Evolutionary conservation across 2,113 vertebrate genomes (phyloP).

Genomic region (Uria aalge): DNA sequence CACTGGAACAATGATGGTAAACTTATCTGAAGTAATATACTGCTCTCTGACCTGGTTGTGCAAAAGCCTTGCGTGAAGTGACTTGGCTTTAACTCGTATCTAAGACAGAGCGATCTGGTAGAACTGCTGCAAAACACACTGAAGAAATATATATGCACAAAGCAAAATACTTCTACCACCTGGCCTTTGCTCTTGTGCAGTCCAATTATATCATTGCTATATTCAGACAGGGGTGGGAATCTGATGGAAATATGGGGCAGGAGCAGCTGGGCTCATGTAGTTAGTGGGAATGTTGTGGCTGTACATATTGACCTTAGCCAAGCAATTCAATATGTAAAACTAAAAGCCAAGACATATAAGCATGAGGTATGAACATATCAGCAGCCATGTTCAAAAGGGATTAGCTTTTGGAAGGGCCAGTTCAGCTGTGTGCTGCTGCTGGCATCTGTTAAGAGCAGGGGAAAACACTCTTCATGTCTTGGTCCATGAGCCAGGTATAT

Average conservation of each 20-base stretch:
- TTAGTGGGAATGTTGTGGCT: slow-evolving; percentile 17
- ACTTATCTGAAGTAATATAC: background rate
- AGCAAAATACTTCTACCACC: background rate
- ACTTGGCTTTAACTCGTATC: background rate
- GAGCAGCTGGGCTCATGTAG: slow-evolving; percentile 37
- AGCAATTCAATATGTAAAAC: slow-evolving; percentile 53
- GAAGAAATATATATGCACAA: background rate
- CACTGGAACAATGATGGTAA: background rate
- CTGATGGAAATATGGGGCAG: slow-evolving; percentile 10
- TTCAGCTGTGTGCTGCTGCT: slow-evolving; percentile 46
- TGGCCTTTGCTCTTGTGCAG: background rate
- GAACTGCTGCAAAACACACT: background rate
- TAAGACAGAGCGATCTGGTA: background rate
- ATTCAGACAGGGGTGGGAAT: background rate
- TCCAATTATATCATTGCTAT: background rate
- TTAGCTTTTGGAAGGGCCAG: slow-evolving; percentile 37
- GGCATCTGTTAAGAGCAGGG: slow-evolving; percentile 47
- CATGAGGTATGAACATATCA: slow-evolving; percentile 39
- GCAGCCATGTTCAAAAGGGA: slow-evolving; percentile 37
- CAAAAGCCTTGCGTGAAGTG: background rate
- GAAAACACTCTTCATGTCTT: slow-evolving; percentile 49
- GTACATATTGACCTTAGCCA: slow-evolving; percentile 27
- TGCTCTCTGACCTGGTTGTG: background rate
- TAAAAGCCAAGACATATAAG: slow-evolving; percentile 51
- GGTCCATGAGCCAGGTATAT: slow-evolving; percentile 50